Evolutionary conservation across 2,113 vertebrate genomes (phyloP).

Genomic region (Microtus richardsoni): DNA sequence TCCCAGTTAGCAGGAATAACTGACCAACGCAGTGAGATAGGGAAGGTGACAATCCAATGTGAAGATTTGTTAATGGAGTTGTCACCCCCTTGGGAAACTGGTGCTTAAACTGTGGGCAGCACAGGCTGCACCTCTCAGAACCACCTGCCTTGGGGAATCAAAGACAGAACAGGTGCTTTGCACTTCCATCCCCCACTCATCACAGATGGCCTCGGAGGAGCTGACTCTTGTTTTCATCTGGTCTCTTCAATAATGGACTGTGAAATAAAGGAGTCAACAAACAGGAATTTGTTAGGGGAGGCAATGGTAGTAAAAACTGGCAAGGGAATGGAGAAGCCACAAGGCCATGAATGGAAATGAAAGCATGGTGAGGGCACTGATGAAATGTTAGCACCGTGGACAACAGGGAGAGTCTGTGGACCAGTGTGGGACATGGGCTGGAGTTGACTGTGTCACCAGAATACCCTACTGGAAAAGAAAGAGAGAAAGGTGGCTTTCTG

Average conservation of each 20-base stretch:
- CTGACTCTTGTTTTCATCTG: background rate
- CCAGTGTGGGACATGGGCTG: background rate
- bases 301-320: background rate
- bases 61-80: background rate
- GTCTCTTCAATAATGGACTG: background rate
- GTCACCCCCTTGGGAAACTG: background rate
- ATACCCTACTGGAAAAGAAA: background rate
- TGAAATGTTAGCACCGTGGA: background rate
- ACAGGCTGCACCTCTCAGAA: background rate
- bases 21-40: background rate
- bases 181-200: too few species aligned
- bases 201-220: background rate
- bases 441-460: background rate
- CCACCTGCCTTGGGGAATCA: background rate
- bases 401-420: background rate
- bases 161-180: background rate
- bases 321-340: background rate
- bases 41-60: background rate
- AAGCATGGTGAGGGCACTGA: background rate
- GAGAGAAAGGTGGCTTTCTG: background rate
- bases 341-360: background rate
- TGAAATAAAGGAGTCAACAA: background rate
- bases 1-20: background rate
- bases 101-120: background rate
- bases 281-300: background rate